Conservation (phyloP, 2,888 invertebrate genomes). For the Dexiosoma caninum region DNA sequence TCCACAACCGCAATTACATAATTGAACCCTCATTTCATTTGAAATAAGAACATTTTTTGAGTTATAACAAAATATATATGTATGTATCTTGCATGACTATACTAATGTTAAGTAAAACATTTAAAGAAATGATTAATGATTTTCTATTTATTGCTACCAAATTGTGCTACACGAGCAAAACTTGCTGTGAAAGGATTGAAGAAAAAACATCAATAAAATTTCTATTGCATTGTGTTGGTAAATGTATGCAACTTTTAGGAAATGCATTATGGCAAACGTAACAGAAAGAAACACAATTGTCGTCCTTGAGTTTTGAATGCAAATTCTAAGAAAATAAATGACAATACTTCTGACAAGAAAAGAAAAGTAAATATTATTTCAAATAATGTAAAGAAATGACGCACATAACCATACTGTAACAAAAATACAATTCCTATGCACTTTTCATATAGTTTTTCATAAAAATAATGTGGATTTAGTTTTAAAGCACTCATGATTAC, state of each 20-base stretch:
- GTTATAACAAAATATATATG: too few species aligned
- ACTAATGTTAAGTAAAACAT: not conserved
- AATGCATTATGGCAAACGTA: conserved; percentile 21
- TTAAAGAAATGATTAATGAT: conserved; percentile 41
- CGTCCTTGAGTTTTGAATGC: conserved; percentile 53
- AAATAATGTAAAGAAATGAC: conserved; percentile 1
- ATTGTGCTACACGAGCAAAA: not conserved
- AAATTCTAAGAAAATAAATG: conserved; percentile 45
- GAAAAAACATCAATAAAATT: not conserved
- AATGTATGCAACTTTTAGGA: conserved; percentile 34
- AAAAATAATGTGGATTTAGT: too few species aligned
- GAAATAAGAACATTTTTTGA: not conserved
- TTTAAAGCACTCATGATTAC: too few species aligned
- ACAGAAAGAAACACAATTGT: conserved; percentile 1
- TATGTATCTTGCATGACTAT: too few species aligned
- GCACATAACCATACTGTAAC: conserved; percentile 3
- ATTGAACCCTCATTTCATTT: not conserved
- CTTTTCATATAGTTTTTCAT: too few species aligned
- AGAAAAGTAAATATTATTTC: conserved; percentile 24
- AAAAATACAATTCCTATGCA: too few species aligned
- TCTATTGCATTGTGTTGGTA: conserved; percentile 1
- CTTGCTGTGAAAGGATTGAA: not conserved
- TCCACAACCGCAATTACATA: not conserved
- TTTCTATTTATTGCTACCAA: not conserved
- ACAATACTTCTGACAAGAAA: conserved; percentile 30